Evolutionary conservation across 2,113 vertebrate genomes (phyloP), one percentile per base, ranked within the genome.

Genomic region (Ptilorrhoa leucosticta): DNA sequence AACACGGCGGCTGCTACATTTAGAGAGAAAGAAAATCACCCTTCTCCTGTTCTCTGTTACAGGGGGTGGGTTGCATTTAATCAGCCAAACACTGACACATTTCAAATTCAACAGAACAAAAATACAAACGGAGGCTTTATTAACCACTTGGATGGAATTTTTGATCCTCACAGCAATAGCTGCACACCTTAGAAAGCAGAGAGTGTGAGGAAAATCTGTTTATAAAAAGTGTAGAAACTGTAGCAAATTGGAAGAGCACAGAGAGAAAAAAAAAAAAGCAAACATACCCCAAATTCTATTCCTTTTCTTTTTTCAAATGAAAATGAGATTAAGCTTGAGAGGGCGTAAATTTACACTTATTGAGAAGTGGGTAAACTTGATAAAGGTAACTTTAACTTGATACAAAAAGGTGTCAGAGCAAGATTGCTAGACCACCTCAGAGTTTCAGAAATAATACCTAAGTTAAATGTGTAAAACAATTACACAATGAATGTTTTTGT

Each of bases 211-310:
- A 70, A 91, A 60, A 79, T 28, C 7, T 53, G 17, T 40, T 80
- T 40, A 48, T 68, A 23, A 58, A 54, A 81, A 30, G 5, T 17
- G 7, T 5, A 44, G 78, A 58, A 78, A 71, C 20, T 39, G 37
- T 4, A 60, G 27, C 28, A 78, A 82, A 71, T 37, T 23, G 27
- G 16, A 82, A 51, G 11, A 72, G 19, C 6, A 31, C 2, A 30
- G 35, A 35, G 3, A 35, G 7, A 1, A 45, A 61, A 13, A 60
- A 66, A 50, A 4, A 51, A 17, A 2, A 0, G 8, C 21, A 13
- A 80, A 33, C 33, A 83, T 9, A 1, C 4, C 16, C 6, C 39
- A 78, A 71, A 82, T 45, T 10, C 30, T 35, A 11, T 54, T 80
- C 16, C 15, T 11, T 69, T 11, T 39, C 5, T 18, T 20, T 15